Conservation (phyloP, 2,888 invertebrate genomes). For the Folsomia candida region DNA sequence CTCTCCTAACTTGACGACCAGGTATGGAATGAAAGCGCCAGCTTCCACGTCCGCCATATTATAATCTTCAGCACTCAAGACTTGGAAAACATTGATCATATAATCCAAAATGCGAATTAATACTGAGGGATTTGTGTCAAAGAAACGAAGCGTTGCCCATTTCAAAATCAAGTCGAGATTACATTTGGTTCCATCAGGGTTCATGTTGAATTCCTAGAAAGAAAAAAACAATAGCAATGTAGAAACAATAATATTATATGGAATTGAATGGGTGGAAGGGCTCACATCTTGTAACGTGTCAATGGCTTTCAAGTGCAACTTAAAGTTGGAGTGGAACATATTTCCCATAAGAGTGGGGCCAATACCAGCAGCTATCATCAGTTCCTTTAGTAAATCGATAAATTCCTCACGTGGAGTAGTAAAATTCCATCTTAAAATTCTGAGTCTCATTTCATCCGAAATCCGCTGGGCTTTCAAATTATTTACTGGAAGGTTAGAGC, state of each 20-base stretch:
- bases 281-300: conserved; percentile 75
- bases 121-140: conserved; percentile 97
- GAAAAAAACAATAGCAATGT: conserved; percentile 15
- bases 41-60: conserved; percentile 88
- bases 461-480: conserved; percentile 88
- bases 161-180: conserved; percentile 94
- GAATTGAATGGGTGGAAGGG: not conserved
- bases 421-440: conserved; percentile 90
- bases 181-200: conserved; percentile 74
- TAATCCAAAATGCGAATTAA: conserved; percentile 93
- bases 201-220: conserved; percentile 68
- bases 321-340: conserved; percentile 93
- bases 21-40: conserved; percentile 88
- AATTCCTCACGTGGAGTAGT: conserved; percentile 90
- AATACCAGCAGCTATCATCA: conserved; percentile 83
- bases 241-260: conserved; percentile 7
- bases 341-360: conserved; percentile 82
- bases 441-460: conserved; percentile 89
- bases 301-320: conserved; percentile 91
- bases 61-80: conserved; percentile 69
- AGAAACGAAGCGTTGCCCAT: conserved; percentile 94
- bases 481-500: conserved; percentile 65
- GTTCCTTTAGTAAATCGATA: conserved; percentile 83
- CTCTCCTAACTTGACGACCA: conserved; percentile 85
- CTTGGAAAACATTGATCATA: conserved; percentile 75